Conservation (phyloP, 1,140 invertebrate genomes). For the Zophobas morio region DNA sequence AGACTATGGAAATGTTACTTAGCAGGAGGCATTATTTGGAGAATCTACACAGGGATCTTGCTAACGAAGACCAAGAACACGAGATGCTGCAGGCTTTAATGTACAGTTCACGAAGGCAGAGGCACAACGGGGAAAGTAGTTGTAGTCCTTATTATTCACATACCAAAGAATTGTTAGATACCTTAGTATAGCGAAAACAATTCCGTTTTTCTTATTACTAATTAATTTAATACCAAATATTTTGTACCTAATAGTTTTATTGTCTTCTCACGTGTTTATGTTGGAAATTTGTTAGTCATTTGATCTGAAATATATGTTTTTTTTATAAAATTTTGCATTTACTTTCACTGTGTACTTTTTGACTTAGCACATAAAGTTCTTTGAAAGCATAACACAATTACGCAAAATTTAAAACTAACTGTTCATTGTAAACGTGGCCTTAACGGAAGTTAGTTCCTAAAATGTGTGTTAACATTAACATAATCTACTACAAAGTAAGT, state of each 20-base stretch:
- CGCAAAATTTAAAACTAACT: too few species aligned
- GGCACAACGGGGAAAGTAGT: constrained; percentile 49
- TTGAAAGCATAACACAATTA: too few species aligned
- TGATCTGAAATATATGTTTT: constrained; percentile 47
- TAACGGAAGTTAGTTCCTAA: too few species aligned
- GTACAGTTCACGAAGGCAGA: constrained; percentile 56
- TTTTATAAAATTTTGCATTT: constrained; percentile 24
- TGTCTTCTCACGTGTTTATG: constrained; percentile 39
- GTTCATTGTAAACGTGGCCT: too few species aligned
- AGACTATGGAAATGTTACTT: constrained; percentile 75
- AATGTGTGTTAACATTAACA: too few species aligned
- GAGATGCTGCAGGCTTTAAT: constrained; percentile 66
- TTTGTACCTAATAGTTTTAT: constrained; percentile 62
- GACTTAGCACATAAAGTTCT: too few species aligned
- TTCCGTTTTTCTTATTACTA: constrained; percentile 46
- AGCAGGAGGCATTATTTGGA: constrained; percentile 75
- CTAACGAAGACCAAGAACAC: constrained; percentile 74
- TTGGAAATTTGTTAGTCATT: constrained; percentile 48
- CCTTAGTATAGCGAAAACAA: constrained; percentile 64
- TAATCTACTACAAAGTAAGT: too few species aligned
- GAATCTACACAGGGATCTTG: constrained; percentile 76
- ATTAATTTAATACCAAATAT: constrained; percentile 65
- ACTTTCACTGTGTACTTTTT: too few species aligned
- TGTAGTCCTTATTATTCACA: constrained; percentile 56
- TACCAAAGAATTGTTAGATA: constrained; percentile 68